These are phyloP conservation scores for Gadus chalcogrammus DNA, from an alignment of 2,113 vertebrate genomes.

Conservation along the genomic window DNA sequence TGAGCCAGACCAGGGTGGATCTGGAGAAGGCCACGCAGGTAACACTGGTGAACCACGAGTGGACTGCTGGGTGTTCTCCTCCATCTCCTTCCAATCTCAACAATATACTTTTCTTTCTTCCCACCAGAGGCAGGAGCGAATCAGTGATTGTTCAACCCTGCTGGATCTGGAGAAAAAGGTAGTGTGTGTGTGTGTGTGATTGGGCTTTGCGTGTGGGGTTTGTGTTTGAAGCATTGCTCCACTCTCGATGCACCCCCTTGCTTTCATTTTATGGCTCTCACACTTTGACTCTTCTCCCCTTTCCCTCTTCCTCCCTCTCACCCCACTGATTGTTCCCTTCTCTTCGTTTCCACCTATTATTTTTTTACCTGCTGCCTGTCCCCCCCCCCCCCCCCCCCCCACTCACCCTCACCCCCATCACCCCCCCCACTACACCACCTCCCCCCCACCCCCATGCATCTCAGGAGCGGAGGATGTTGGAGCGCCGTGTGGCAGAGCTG, in stretches of 20 bases:
- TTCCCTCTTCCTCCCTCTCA: background rate
- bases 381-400: background rate
- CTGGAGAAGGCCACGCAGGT: constrained; percentile 81
- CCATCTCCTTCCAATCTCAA: background rate
- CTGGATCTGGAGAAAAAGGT: constrained; percentile 81
- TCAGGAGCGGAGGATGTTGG: constrained; percentile 76
- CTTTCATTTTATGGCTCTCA: background rate
- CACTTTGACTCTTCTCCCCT: background rate
- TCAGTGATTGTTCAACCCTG: constrained; percentile 76
- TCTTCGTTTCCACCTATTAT: too few relatives aligned
- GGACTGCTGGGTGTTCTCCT: too few relatives aligned
- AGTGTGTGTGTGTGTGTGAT: constrained; percentile 11
- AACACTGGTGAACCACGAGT: background rate
- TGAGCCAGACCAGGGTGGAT: constrained; percentile 74
- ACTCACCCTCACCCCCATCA: constrained; percentile 3
- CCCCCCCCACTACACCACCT: constrained; percentile 14
- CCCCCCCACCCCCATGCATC: constrained; percentile 13
- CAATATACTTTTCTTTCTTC: constrained; percentile 13
- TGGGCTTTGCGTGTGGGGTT: background rate
- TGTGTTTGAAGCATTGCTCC: background rate
- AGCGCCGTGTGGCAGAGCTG: constrained; percentile 75
- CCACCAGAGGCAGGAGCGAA: constrained; percentile 76
- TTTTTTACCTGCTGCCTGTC: too few relatives aligned
- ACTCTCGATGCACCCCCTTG: background rate
- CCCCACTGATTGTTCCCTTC: background rate